Evolutionary conservation across 2,113 vertebrate genomes (phyloP).

Genomic region (Phylloscopus trochiloides): DNA sequence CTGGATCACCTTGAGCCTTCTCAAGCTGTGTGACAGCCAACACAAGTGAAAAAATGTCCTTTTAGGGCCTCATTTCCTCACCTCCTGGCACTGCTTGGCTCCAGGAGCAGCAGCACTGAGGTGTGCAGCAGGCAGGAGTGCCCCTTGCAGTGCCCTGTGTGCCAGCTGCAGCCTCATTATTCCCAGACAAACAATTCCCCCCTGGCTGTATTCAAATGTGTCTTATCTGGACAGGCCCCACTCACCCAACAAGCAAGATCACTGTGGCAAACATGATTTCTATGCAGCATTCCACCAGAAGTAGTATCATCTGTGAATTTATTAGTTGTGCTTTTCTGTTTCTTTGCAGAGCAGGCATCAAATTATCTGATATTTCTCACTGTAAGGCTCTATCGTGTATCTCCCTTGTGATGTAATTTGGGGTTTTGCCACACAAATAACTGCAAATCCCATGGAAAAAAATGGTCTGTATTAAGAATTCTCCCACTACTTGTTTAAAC

Average conservation of each 20-base stretch:
- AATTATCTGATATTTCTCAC: slow-evolving; percentile 14
- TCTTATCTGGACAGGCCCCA: slow-evolving; percentile 9
- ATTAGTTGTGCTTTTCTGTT: slow-evolving; percentile 19
- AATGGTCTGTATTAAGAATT: background rate
- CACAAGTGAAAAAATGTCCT: background rate
- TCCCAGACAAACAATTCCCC: slow-evolving; percentile 18
- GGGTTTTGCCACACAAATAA: background rate
- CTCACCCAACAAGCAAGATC: background rate
- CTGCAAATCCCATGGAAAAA: background rate
- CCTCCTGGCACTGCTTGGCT: background rate
- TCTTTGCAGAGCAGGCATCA: slow-evolving; percentile 15
- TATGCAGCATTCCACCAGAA: background rate
- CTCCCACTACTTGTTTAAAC: background rate
- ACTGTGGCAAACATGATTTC: background rate
- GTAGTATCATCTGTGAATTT: background rate
- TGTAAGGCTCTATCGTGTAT: background rate
- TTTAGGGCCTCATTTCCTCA: background rate
- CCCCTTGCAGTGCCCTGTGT: background rate
- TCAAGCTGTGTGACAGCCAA: background rate
- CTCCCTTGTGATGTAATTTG: background rate
- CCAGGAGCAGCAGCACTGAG: background rate
- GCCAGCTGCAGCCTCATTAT: slow-evolving; percentile 1
- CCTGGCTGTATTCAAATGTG: background rate
- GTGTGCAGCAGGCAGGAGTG: background rate
- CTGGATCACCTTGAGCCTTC: background rate